phyloP scores from a whole-genome alignment of 1,140 invertebrate genomes.

The Oreohelix idahoensis region DNA sequence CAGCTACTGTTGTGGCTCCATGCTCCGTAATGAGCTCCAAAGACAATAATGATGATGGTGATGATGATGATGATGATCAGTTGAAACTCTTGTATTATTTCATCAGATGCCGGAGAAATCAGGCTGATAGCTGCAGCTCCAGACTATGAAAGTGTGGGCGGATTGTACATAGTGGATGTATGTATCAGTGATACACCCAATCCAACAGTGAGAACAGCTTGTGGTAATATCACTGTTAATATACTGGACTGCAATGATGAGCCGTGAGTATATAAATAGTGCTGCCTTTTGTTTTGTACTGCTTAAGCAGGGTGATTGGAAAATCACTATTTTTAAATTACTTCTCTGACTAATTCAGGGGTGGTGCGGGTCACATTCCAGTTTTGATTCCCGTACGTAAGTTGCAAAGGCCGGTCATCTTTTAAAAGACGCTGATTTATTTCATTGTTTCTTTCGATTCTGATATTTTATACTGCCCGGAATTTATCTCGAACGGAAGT shows the following conservation, averaged over 20 bases:
- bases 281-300: neutral
- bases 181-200: slow-evolving; percentile 19
- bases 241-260: slow-evolving; percentile 20
- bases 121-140: neutral
- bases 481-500: no score
- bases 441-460: no score
- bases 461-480: no score
- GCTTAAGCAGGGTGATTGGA: no score
- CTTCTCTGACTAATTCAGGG: no score
- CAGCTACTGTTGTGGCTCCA: no score
- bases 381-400: neutral
- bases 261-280: neutral
- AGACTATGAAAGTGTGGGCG: slow-evolving; percentile 2
- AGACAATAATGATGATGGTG: no score
- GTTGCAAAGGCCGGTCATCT: neutral
- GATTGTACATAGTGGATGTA: neutral
- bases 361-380: neutral
- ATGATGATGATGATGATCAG: no score
- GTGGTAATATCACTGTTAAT: slow-evolving; percentile 10
- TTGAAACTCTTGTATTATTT: neutral
- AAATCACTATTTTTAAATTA: no score
- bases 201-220: neutral
- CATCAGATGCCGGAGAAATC: neutral
- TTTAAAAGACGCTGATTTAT: no score
- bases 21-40: no score